These are phyloP conservation scores for Poeciliopsis occidentalis DNA, from an alignment of 2,113 vertebrate genomes.

Conservation along the genomic window DNA sequence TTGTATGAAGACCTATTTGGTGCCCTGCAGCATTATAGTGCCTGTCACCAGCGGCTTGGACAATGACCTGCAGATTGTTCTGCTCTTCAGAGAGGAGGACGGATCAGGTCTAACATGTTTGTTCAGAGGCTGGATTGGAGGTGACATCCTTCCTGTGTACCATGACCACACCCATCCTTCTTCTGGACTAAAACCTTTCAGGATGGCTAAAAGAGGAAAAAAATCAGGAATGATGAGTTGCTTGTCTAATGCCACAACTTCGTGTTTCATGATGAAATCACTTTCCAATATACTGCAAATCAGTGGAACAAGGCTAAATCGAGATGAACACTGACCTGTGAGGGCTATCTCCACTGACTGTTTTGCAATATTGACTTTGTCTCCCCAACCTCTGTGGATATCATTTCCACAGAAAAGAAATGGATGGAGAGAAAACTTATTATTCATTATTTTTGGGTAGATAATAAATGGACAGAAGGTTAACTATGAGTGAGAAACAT, in stretches of 20 bases:
- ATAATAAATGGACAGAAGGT: background rate
- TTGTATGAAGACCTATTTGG: slow-evolving; percentile 91
- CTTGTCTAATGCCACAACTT: background rate
- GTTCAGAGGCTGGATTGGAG: background rate
- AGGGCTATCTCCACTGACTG: background rate
- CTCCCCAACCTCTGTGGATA: background rate
- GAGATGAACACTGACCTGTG: background rate
- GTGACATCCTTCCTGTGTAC: background rate
- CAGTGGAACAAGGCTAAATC: background rate
- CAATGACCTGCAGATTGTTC: slow-evolving; percentile 77
- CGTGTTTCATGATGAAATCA: background rate
- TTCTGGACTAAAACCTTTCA: background rate
- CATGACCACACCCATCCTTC: background rate
- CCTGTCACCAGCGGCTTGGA: slow-evolving; percentile 92
- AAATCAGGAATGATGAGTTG: background rate
- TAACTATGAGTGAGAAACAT: background rate
- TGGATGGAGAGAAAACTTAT: background rate
- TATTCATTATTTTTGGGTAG: too few species aligned
- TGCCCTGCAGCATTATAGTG: slow-evolving; percentile 85
- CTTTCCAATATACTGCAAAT: background rate
- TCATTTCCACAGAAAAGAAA: background rate
- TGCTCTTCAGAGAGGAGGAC: background rate
- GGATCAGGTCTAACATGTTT: background rate
- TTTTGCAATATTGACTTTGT: background rate
- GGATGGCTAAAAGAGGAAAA: background rate